Base-by-base conservation (phyloP, 35 echinoderm and acorn worm species). In the Apostichopus californicus region DNA sequence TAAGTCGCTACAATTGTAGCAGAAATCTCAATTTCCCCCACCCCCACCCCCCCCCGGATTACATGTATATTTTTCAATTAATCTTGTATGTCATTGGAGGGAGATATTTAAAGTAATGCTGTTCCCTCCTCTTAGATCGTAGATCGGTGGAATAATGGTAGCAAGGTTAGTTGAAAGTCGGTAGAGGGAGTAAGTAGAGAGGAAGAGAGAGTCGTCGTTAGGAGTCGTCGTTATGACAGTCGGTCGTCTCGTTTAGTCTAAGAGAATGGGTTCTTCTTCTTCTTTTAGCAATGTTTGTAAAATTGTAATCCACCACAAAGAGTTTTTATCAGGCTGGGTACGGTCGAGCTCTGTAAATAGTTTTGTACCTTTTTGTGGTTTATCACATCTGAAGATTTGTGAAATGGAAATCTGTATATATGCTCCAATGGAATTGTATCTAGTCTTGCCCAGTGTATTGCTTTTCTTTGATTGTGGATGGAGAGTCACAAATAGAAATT, bases 391-490 rank as follows among this genome's bases (percentile, higher is more conserved):
- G 10, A 55, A 83, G 23, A 83, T 56, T 83, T 55, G 80, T 83
- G 80, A 18, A 83, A 46, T 83, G 80, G 80, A 46, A 83, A 83
- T 83, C 55, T 83, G 80, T 83, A 83, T 83, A 83, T 83, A 83
- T 18, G 80, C 80, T 83, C 80, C 55, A 83, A 53, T 54, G 5
- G 9, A 83, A 55, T 34, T 83, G 28, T 83, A 83, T 83, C 34
- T 83, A 17, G 34, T 83, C 80, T 83, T 83, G 80, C 80, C 80
- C 64, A 18, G 11, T 18, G 64, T 68, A 68, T 68, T 68, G 64
- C 64, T 68, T 68, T 18, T 68, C 64, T 46, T 46, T 46, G 34
- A 46, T 46, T 46, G 34, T 46, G 34, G 34, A 46, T 46, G 34
- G 34, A 46, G 34, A 46, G 34, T 46, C 34, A 46, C 34, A 46